Evolutionary conservation across 2,797 vertebrate genomes (phyloP).

Genomic region (Florisuga fusca): DNA sequence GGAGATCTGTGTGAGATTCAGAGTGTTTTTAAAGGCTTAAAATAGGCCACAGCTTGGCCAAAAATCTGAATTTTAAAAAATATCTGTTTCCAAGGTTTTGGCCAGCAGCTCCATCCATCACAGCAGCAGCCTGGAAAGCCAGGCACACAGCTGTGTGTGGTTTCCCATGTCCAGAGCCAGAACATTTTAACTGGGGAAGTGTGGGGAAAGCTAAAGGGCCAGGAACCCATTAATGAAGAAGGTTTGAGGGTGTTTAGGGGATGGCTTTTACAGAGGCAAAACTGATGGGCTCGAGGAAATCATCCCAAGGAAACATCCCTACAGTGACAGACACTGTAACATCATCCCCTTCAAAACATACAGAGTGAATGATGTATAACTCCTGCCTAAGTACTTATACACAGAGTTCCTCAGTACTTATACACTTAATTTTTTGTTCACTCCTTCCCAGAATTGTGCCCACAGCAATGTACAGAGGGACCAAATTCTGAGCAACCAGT

Average conservation of each 20-base stretch:
- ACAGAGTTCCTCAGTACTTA: background rate
- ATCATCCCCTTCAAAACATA: background rate
- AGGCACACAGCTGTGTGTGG: fast-evolving
- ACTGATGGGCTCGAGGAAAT: background rate
- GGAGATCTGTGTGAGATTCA: background rate
- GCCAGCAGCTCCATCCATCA: background rate
- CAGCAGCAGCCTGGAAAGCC: fast-evolving
- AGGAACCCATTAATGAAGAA: background rate
- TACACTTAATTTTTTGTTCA: fast-evolving
- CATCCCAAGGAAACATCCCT: background rate
- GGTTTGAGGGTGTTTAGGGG: background rate
- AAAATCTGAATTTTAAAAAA: constrained; percentile 7
- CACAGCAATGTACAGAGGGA: background rate
- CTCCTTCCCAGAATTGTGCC: background rate
- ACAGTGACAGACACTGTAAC: background rate
- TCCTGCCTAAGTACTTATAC: background rate
- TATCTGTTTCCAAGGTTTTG: constrained; percentile 30
- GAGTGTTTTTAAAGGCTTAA: constrained; percentile 6
- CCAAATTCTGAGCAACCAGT: background rate
- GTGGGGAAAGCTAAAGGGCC: background rate
- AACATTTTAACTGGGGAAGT: constrained; percentile 8
- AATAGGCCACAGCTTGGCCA: constrained; percentile 11
- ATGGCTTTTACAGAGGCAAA: background rate
- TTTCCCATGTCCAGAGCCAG: background rate
- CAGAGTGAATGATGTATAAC: background rate